Evolutionary conservation across 2,888 invertebrate species (phyloP).

Genomic region (Rotaria macrura): DNA sequence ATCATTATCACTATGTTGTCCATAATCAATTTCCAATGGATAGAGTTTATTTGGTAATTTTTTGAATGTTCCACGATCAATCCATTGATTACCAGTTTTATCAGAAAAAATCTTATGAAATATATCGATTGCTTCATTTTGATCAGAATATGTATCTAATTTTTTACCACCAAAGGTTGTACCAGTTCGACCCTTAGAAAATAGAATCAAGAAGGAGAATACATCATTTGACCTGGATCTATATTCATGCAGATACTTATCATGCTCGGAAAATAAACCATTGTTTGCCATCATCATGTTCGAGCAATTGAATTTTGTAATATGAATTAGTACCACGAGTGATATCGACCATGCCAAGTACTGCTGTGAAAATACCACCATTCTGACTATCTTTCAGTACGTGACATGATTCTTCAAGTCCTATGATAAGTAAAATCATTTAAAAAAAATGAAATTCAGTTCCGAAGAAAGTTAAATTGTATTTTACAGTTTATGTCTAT

Average conservation of each 20-base stretch:
- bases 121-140: constrained; percentile 46
- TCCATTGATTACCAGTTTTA: constrained; percentile 74
- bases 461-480: too few species aligned
- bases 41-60: constrained; percentile 65
- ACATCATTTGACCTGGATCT: neutral
- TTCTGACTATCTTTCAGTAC: constrained; percentile 54
- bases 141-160: constrained; percentile 41
- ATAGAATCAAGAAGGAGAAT: neutral
- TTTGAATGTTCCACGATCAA: constrained; percentile 58
- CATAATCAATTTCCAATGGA: constrained; percentile 81
- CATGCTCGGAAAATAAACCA: constrained; percentile 45
- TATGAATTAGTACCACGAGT: constrained; percentile 77
- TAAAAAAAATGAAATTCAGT: too few species aligned
- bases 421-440: constrained; percentile 35
- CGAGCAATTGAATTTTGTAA: constrained; percentile 81
- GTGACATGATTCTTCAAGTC: constrained; percentile 66
- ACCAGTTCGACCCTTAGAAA: constrained; percentile 77
- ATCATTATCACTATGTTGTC: constrained; percentile 41
- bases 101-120: constrained; percentile 64
- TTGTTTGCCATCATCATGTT: constrained; percentile 60
- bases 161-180: constrained; percentile 68
- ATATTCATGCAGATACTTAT: neutral
- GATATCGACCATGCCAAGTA: constrained; percentile 73
- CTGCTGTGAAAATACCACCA: constrained; percentile 60
- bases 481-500: too few species aligned